Conservation (phyloP, 1,140 invertebrate species). For the Vanessa atalanta region DNA sequence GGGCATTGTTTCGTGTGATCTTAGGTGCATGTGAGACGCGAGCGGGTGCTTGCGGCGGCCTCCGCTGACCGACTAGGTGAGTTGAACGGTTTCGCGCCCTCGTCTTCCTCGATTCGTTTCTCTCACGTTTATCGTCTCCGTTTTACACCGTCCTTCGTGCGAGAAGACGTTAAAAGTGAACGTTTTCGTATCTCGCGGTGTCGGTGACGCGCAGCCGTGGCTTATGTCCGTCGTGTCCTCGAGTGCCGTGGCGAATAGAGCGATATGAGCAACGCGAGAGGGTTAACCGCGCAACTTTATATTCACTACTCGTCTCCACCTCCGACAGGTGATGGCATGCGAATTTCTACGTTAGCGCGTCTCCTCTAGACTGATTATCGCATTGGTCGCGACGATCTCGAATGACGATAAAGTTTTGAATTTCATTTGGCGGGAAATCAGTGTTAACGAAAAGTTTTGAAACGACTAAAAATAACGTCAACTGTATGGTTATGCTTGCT, state of each 20-base stretch:
- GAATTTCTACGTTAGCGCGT: constrained; percentile 45
- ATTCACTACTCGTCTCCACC: constrained; percentile 54
- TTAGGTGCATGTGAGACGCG: constrained; percentile 51
- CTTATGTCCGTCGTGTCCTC: constrained; percentile 24
- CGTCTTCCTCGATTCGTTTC: constrained; percentile 60
- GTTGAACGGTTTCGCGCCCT: constrained; percentile 68
- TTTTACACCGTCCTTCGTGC: constrained; percentile 64
- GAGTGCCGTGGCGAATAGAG: constrained; percentile 37
- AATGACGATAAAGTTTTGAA: constrained; percentile 60
- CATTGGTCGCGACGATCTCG: neutral
- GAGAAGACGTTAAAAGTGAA: constrained; percentile 63
- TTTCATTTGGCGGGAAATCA: constrained; percentile 47
- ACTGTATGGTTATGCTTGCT: constrained; percentile 2
- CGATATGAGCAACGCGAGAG: constrained; percentile 47
- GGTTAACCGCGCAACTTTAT: constrained; percentile 66
- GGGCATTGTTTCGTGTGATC: constrained; percentile 30
- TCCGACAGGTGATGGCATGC: constrained; percentile 46
- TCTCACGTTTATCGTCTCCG: constrained; percentile 68
- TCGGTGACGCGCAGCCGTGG: constrained; percentile 45
- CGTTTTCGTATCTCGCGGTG: constrained; percentile 52
- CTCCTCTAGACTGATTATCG: constrained; percentile 10
- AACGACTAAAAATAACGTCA: constrained; percentile 19
- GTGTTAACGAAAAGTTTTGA: constrained; percentile 31
- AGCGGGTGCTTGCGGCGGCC: constrained; percentile 58
- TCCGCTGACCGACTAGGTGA: constrained; percentile 75